A percentile compares a stretch with the other conserved stretches of the same genome.
Conservation (phyloP, 1,140 invertebrate genomes). For the Monochamus saltuarius region DNA sequence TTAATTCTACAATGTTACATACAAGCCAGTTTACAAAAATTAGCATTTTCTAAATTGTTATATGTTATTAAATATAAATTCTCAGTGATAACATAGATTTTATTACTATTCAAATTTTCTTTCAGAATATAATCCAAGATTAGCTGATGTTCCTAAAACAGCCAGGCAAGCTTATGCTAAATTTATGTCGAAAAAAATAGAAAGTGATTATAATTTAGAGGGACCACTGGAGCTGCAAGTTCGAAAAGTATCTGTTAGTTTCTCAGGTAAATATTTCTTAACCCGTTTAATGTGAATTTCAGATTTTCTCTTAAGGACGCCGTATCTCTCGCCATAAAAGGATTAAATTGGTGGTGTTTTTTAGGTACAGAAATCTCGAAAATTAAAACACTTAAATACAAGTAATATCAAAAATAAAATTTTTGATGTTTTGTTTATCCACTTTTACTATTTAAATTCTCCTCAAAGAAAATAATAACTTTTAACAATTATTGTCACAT, state of each 20-base stretch:
- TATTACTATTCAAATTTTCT: slow-evolving; percentile 9
- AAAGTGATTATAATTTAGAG: slow-evolving; percentile 52
- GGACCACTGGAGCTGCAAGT: not conserved
- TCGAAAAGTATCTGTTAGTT: not conserved
- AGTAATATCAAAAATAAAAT: no score
- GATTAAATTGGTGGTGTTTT: no score
- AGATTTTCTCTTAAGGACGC: not conserved
- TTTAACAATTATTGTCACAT: no score
- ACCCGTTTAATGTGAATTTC: not conserved
- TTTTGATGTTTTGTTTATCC: no score
- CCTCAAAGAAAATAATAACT: no score
- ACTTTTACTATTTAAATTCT: no score
- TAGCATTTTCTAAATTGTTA: not conserved
- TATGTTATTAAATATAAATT: no score
- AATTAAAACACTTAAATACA: no score
- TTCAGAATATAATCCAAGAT: slow-evolving; percentile 77
- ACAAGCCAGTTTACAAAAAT: not conserved
- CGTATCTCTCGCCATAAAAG: not conserved
- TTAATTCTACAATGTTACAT: not conserved
- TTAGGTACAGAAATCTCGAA: no score
- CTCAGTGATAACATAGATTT: no score
- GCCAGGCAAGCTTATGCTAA: slow-evolving; percentile 82
- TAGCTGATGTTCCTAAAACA: slow-evolving; percentile 69
- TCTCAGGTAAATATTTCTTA: not conserved
- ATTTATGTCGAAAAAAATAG: slow-evolving; percentile 74